Conservation (phyloP, 1,140 invertebrate species). For the Contarinia nasturtii region DNA sequence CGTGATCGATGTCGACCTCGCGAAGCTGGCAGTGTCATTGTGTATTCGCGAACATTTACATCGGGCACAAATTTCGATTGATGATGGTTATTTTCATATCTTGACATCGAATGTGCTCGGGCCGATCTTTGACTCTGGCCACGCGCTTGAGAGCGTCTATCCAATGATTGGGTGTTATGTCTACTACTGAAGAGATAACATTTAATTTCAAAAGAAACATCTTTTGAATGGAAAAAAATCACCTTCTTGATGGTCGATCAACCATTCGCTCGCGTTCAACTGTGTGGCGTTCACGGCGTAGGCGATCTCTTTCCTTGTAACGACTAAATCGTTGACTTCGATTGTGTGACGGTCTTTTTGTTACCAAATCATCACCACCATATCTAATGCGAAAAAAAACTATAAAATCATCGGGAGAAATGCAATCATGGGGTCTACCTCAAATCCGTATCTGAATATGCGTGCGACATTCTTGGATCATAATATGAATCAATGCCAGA, state of each 20-base stretch:
- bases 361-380: not conserved
- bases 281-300: conserved; percentile 17
- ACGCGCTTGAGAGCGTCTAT: no score
- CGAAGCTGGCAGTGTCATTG: not conserved
- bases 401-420: no score
- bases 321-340: conserved; percentile 7
- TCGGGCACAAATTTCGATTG: no score
- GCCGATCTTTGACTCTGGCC: no score
- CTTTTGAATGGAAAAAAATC: no score
- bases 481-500: conserved; percentile 1
- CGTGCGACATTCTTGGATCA: conserved; percentile 13
- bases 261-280: conserved; percentile 19
- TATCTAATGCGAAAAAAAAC: not conserved
- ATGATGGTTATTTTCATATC: no score
- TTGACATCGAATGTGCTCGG: no score
- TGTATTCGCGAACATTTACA: no score
- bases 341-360: not conserved
- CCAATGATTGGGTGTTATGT: no score
- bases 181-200: no score
- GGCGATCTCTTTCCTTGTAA: conserved; percentile 14
- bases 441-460: conserved; percentile 35
- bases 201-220: no score
- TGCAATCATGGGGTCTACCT: conserved; percentile 17
- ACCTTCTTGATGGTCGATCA: conserved; percentile 6
- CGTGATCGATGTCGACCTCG: not conserved